Conservation (phyloP, 2,888 invertebrate genomes). For the Hartigia nigra region DNA sequence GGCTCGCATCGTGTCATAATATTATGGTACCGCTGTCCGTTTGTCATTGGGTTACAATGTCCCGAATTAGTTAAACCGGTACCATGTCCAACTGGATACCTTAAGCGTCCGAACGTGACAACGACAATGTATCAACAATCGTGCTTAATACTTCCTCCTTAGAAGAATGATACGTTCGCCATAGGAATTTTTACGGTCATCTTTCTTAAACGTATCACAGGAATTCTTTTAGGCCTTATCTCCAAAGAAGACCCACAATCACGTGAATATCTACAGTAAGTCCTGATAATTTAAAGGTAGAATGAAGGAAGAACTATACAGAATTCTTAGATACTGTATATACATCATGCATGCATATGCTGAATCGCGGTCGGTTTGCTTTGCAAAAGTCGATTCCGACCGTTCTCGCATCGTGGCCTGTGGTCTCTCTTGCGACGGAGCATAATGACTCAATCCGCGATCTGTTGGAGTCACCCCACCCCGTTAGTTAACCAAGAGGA, state of each 20-base stretch:
- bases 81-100: background rate
- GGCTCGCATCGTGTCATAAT: constrained; percentile 21
- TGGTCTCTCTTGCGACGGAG: constrained; percentile 61
- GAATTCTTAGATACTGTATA: background rate
- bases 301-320: background rate
- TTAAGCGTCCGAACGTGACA: constrained; percentile 16
- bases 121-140: constrained; percentile 9
- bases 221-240: background rate
- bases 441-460: constrained; percentile 67
- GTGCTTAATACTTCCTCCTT: background rate
- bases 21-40: constrained; percentile 23
- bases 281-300: background rate
- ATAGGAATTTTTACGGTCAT: background rate
- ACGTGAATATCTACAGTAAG: background rate
- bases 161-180: background rate
- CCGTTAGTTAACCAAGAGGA: constrained; percentile 35
- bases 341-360: background rate
- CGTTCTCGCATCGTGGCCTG: constrained; percentile 60
- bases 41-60: constrained; percentile 21
- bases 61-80: constrained; percentile 23
- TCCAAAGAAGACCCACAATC: background rate
- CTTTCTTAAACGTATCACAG: background rate
- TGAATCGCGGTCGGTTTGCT: constrained; percentile 47
- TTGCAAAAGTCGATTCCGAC: constrained; percentile 60
- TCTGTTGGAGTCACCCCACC: constrained; percentile 51